Percentiles rank a stretch among this genome's conserved stretches.
These are phyloP conservation scores for Galleria mellonella DNA, from an alignment of 1,140 invertebrate species.

Conservation along the genomic window DNA sequence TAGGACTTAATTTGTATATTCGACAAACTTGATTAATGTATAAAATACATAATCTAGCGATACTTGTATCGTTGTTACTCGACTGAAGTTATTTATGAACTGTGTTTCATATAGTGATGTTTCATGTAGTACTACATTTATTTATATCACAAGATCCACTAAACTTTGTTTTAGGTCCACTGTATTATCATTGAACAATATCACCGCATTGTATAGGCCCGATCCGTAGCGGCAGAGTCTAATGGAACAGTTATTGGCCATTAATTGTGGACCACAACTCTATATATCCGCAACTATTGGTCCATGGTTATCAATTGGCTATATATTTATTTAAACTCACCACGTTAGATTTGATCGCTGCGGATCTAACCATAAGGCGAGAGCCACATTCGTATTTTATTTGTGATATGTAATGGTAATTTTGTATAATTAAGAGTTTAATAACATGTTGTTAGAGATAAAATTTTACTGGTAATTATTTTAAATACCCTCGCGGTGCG, in stretches of 20 bases:
- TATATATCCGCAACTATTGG: too few species aligned
- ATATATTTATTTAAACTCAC: too few species aligned
- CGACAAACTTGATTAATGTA: slow-evolving; percentile 16
- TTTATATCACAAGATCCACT: not conserved
- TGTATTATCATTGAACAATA: too few species aligned
- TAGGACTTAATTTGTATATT: slow-evolving; percentile 18
- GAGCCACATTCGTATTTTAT: slow-evolving; percentile 33
- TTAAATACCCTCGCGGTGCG: slow-evolving; percentile 27
- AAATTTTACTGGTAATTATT: slow-evolving; percentile 55
- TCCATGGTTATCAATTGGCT: too few species aligned
- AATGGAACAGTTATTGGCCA: too few species aligned
- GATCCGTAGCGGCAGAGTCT: too few species aligned
- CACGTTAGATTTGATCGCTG: too few species aligned
- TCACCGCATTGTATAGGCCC: slow-evolving; percentile 5
- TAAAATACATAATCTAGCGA: slow-evolving; percentile 14
- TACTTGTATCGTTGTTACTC: slow-evolving; percentile 7
- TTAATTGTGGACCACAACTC: too few species aligned
- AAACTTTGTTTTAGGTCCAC: not conserved
- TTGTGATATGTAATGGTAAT: slow-evolving; percentile 66
- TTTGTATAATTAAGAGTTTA: slow-evolving; percentile 66
- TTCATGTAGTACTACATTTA: too few species aligned
- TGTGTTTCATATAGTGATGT: too few species aligned
- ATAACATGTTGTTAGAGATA: slow-evolving; percentile 53
- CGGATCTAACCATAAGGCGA: too few species aligned
- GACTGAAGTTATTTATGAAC: slow-evolving; percentile 16